phyloP scores from a whole-genome alignment of 2,113 vertebrate species.

The Taxidea taxus region DNA sequence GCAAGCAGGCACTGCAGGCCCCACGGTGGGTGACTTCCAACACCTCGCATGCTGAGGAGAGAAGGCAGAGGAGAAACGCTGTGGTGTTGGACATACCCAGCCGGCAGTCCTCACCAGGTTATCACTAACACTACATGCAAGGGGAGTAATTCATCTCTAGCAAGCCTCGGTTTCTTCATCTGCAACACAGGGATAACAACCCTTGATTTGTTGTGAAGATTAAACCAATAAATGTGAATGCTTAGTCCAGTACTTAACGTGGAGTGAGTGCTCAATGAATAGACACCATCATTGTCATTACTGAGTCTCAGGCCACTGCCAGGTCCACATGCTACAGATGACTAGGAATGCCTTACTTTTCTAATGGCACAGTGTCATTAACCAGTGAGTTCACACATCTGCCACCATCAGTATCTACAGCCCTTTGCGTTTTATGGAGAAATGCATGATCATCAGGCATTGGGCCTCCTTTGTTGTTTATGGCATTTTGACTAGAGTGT shows the following conservation, averaged over 20 bases:
- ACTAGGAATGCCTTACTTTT: not conserved
- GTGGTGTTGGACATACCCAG: not conserved
- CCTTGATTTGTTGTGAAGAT: not conserved
- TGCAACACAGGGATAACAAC: not conserved
- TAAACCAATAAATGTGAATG: not conserved
- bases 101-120: not conserved
- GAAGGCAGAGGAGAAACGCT: not conserved
- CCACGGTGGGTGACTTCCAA: not conserved
- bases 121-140: not conserved
- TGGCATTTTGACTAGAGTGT: not conserved
- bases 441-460: not conserved
- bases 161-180: not conserved
- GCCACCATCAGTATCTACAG: not conserved
- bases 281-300: not conserved
- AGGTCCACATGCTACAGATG: too few relatives aligned
- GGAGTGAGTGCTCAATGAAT: not conserved
- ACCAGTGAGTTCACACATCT: not conserved
- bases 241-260: not conserved
- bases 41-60: not conserved
- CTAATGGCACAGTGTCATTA: not conserved
- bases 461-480: not conserved
- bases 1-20: rapidly evolving
- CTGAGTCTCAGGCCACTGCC: not conserved
- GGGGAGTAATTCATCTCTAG: not conserved
- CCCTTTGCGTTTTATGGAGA: not conserved